Percentiles rank a stretch among this genome's conserved stretches.
Evolutionary conservation across 2,888 invertebrate genomes (phyloP).

Genomic region (Pomacea canaliculata): DNA sequence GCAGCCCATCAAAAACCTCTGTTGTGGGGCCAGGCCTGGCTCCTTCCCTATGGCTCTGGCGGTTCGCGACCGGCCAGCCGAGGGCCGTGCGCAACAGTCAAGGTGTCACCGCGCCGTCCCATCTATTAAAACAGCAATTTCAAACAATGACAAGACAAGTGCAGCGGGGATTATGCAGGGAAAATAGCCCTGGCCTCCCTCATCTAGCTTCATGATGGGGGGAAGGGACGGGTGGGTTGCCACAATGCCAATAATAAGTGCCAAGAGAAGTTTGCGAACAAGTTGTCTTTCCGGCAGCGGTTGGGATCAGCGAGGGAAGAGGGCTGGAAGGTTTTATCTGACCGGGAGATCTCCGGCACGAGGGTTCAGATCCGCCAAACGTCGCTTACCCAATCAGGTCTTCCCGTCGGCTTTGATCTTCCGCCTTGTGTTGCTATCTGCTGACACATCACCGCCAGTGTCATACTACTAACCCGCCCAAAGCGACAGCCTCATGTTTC

Average conservation of each 20-base stretch:
- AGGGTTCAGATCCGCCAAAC: no score
- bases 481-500: no score
- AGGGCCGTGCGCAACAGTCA: constrained; percentile 20
- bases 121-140: constrained; percentile 29
- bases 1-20: constrained; percentile 21
- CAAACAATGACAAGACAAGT: constrained; percentile 30
- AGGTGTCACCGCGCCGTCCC: constrained; percentile 5
- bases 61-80: background rate
- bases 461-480: background rate
- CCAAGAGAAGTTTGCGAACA: constrained; percentile 23
- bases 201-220: constrained; percentile 7
- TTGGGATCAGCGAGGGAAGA: background rate
- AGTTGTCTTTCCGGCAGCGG: background rate
- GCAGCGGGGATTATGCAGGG: constrained; percentile 19
- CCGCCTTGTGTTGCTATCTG: constrained; percentile 22
- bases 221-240: constrained; percentile 2
- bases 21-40: constrained; percentile 9
- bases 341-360: no score
- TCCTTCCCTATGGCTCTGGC: background rate
- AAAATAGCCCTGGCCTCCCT: constrained; percentile 10
- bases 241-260: constrained; percentile 23
- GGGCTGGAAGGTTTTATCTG: background rate
- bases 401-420: constrained; percentile 19
- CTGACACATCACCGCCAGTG: constrained; percentile 7
- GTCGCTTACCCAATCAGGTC: background rate